These are phyloP conservation scores for Brachionus rotundiformis DNA, from an alignment of 1,140 invertebrate genomes.

Conservation along the genomic window DNA sequence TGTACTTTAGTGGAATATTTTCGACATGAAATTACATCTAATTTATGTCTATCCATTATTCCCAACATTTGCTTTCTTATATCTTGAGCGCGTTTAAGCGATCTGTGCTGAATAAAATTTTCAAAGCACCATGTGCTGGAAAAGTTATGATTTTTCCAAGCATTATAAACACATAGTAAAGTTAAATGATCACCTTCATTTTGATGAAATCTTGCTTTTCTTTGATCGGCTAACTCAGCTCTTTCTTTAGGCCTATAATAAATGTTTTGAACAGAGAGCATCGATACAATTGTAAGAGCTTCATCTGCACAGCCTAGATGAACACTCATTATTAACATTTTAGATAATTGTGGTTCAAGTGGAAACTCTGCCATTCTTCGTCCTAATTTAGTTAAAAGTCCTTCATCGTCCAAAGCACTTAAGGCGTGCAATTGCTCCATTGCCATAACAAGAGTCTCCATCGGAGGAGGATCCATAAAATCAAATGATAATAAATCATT, in stretches of 20 bases:
- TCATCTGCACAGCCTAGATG: slow-evolving; percentile 97
- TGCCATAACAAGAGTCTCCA: slow-evolving; percentile 87
- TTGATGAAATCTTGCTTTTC: slow-evolving; percentile 97
- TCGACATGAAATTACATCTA: slow-evolving; percentile 93
- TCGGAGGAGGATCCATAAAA: slow-evolving; percentile 99
- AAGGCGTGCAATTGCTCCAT: slow-evolving; percentile 94
- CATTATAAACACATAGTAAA: slow-evolving; percentile 95
- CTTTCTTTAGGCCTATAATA: slow-evolving; percentile 92
- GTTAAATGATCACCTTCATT: slow-evolving; percentile 97
- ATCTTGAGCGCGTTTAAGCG: slow-evolving; percentile 94
- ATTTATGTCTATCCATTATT: slow-evolving; percentile 96
- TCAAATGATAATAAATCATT: slow-evolving; percentile 99
- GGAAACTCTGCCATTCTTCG: slow-evolving; percentile 98
- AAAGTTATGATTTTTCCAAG: slow-evolving; percentile 99
- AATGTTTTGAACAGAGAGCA: slow-evolving; percentile 97
- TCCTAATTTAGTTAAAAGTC: slow-evolving; percentile 86
- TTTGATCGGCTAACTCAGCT: slow-evolving; percentile 94
- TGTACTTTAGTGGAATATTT: slow-evolving; percentile 92
- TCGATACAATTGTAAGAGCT: slow-evolving; percentile 95
- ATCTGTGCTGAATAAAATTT: slow-evolving; percentile 96
- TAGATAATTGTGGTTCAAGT: slow-evolving; percentile 94
- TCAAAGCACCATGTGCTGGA: slow-evolving; percentile 99
- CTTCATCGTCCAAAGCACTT: slow-evolving; percentile 94
- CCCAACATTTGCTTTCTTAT: slow-evolving; percentile 95
- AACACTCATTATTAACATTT: slow-evolving; percentile 99